Evolutionary conservation across 2,113 vertebrate species (phyloP).

Genomic region (Megaceryle maxima): DNA sequence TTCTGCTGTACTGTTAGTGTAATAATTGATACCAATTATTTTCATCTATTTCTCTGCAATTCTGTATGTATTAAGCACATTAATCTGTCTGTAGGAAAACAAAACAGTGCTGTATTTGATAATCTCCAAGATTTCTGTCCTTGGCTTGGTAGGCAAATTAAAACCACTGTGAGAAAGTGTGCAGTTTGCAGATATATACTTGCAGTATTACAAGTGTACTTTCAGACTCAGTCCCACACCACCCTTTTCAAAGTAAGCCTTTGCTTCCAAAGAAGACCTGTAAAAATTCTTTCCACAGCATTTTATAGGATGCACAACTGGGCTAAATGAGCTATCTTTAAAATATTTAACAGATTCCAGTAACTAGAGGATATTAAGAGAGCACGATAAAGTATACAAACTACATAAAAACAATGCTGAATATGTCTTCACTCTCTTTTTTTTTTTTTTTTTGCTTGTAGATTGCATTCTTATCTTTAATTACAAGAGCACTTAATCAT

Average conservation of each 20-base stretch:
- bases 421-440: neutral
- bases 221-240: neutral
- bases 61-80: neutral
- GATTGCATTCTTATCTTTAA: neutral
- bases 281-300: neutral
- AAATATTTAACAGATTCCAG: neutral
- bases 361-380: neutral
- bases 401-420: neutral
- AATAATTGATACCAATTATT: conserved; percentile 23
- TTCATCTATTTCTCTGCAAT: neutral
- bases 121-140: neutral
- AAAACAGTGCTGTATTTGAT: neutral
- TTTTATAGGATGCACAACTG: neutral
- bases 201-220: neutral
- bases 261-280: neutral
- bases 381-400: neutral
- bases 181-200: neutral
- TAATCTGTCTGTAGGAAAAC: neutral
- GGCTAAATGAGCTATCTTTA: neutral
- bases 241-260: neutral
- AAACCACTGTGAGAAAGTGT: neutral
- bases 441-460: neutral
- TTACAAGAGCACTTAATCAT: neutral
- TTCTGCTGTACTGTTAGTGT: neutral
- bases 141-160: neutral